Evolutionary conservation across 2,797 vertebrate genomes (phyloP), one percentile per base, ranked within the genome.

Genomic region (Parotocinclus haroldoi): DNA sequence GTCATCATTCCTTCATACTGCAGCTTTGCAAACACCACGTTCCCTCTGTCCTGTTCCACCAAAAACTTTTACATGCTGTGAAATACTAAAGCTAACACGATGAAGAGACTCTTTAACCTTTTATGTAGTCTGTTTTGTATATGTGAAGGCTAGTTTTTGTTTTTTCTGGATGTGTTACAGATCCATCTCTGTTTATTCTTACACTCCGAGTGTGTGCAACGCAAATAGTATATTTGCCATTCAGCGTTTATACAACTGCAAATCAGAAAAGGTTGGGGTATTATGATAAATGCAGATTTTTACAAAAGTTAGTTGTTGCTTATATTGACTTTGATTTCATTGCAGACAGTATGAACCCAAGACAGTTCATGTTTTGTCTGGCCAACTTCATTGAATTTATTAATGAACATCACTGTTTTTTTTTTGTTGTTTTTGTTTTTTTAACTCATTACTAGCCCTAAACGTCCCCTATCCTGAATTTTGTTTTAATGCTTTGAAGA

Each of bases 21-120:
- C 68, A 71, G 68, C 68, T 74, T 74, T 46, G 60, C 50, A 55
- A 55, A 53, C 46, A 40, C 48, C 49, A 49, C 59, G 40, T 38
- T 52, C 54, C 75, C 72, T 63, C 9, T 55, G 56, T 72, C 40
- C 3, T 38, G 45, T 10, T 10, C 11, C 11, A 12, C 11, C 7
- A 17, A 12, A 18, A 38, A 40, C 10, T 13, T 37, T 36, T 36
- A 73, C 64, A 84, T 85, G 81, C 85, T 89, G 85, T 88, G 83
- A 88, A 90, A 79, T 61, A 82, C 65, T 74, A 78, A 27, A 27
- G 27, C 27, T 27, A 58, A 56, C 56, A 70, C 16, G 71, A 78
- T 58, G 65, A 80, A 82, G 63, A 80, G 78, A 76, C 74, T 66
- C 52, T 75, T 69, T 69, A 62, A 12, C 53, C 42, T 56, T 46